Conservation (phyloP, 2,888 invertebrate species). For the Parasteatoda lunata region DNA sequence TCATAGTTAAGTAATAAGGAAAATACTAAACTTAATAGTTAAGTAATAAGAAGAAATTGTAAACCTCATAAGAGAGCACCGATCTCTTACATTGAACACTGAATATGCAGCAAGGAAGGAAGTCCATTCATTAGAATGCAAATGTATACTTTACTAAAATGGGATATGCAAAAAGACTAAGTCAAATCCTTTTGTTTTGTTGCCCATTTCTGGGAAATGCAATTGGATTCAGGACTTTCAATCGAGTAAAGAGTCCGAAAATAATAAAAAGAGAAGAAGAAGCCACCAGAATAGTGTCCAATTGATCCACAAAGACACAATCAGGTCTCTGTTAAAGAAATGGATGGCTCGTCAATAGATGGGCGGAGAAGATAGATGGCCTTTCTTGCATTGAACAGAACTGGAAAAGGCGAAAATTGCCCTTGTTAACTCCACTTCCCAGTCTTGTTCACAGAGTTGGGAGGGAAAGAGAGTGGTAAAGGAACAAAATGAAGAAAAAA, state of each 20-base stretch:
- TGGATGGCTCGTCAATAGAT: conserved; percentile 57
- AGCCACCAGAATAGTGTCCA: conserved; percentile 20
- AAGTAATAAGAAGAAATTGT: too few species aligned
- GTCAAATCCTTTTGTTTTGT: neutral
- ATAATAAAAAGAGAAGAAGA: conserved; percentile 2
- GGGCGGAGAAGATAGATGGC: conserved; percentile 46
- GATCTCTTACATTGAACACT: too few species aligned
- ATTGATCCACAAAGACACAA: conserved; percentile 55
- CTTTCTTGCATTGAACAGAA: conserved; percentile 31
- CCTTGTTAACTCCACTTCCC: conserved; percentile 49
- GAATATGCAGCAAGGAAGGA: too few species aligned
- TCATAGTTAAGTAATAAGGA: too few species aligned
- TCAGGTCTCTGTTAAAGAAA: conserved; percentile 34
- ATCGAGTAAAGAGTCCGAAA: neutral
- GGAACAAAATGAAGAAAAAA: conserved; percentile 14
- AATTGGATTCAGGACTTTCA: neutral
- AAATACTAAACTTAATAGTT: too few species aligned
- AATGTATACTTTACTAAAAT: too few species aligned
- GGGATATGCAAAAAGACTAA: too few species aligned
- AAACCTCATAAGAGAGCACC: too few species aligned
- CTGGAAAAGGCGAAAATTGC: conserved; percentile 50
- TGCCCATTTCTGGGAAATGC: neutral
- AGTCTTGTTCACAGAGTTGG: conserved; percentile 35
- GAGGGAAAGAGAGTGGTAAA: conserved; percentile 8
- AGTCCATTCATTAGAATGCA: too few species aligned